phyloP scores from a whole-genome alignment of 2,797 vertebrate genomes.

The Phalanger gymnotis region DNA sequence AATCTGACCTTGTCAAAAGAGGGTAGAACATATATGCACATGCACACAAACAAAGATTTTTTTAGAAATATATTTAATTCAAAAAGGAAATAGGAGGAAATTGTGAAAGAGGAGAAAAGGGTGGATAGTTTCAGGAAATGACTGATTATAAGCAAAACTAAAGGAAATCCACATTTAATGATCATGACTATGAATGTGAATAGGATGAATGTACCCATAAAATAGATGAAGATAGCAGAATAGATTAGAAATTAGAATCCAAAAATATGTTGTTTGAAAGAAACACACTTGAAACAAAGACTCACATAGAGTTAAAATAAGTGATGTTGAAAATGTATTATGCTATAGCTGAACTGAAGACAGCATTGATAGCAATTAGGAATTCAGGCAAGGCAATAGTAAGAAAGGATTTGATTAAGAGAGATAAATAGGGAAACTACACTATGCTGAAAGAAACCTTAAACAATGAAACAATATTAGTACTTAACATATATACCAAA shows the following conservation, averaged over 20 bases:
- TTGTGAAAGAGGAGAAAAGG: too few relatives aligned
- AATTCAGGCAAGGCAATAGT: not conserved
- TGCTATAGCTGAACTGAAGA: not conserved
- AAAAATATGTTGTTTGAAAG: not conserved
- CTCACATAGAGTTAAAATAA: not conserved
- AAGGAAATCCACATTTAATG: not conserved
- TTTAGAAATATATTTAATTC: too few relatives aligned
- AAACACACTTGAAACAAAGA: not conserved
- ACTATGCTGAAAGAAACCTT: not conserved
- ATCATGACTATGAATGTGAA: not conserved
- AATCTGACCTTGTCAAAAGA: too few relatives aligned
- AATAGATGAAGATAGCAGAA: not conserved
- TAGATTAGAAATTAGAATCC: not conserved
- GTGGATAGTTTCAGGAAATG: not conserved
- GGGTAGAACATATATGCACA: too few relatives aligned
- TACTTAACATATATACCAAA: not conserved
- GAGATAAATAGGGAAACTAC: not conserved
- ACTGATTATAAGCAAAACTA: not conserved
- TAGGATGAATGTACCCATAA: not conserved
- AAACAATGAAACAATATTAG: not conserved
- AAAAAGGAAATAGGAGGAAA: too few relatives aligned
- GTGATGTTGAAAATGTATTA: not conserved
- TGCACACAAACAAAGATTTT: too few relatives aligned
- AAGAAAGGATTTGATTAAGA: not conserved
- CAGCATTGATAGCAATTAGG: not conserved